Evolutionary conservation across 2,888 invertebrate genomes (phyloP).

Genomic region (Drosophila acutilabella): DNA sequence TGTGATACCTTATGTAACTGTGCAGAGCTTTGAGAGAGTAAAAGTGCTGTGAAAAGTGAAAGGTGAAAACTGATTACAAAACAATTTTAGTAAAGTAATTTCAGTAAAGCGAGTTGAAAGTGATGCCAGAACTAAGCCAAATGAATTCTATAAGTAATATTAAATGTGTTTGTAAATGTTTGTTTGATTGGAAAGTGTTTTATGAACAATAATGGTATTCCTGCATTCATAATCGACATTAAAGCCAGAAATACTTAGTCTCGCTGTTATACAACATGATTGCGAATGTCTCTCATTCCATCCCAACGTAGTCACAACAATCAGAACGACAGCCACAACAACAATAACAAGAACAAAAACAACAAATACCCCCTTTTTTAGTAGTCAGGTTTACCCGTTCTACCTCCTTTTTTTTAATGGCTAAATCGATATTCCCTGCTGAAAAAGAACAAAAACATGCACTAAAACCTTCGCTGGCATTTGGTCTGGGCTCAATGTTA

Average conservation of each 20-base stretch:
- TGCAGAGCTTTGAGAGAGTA: constrained; percentile 35
- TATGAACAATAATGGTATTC: background rate
- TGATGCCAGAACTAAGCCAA: background rate
- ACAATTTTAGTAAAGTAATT: constrained; percentile 25
- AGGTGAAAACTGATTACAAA: constrained; percentile 70
- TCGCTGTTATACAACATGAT: constrained; percentile 39
- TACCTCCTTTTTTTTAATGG: constrained; percentile 64
- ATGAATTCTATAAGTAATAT: background rate
- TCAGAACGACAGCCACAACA: background rate
- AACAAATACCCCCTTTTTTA: constrained; percentile 13
- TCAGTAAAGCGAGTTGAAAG: background rate
- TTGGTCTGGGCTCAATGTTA: constrained; percentile 55
- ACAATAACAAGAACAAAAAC: background rate
- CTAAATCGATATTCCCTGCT: constrained; percentile 65
- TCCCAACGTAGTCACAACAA: background rate
- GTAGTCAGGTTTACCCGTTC: constrained; percentile 24
- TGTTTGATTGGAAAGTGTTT: background rate
- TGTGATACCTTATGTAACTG: constrained; percentile 60
- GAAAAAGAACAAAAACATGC: constrained; percentile 10
- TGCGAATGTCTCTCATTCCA: background rate
- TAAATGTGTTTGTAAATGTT: background rate
- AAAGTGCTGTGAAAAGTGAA: constrained; percentile 48
- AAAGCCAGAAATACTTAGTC: too few species aligned
- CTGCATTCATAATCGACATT: too few species aligned
- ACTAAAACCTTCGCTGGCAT: constrained; percentile 30